Evolutionary conservation across 2,113 vertebrate genomes (phyloP).

Genomic region (Sciurus niger): DNA sequence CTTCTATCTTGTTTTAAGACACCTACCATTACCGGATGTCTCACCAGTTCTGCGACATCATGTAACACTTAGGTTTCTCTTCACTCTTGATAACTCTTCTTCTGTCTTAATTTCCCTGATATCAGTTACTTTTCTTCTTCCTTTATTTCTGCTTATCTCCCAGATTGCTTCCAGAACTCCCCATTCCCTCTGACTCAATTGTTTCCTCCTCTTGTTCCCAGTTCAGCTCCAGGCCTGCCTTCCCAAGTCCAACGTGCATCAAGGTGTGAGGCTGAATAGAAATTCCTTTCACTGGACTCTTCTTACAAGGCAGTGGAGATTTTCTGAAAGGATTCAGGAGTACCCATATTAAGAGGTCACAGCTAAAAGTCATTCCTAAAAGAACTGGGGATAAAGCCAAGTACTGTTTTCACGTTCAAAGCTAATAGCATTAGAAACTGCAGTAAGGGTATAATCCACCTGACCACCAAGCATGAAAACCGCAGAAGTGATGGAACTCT

Average conservation of each 20-base stretch:
- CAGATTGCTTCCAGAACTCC: background rate
- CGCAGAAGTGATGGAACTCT: background rate
- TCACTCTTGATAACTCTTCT: background rate
- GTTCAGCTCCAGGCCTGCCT: background rate
- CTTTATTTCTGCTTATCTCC: background rate
- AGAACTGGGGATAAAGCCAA: background rate
- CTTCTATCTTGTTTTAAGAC: background rate
- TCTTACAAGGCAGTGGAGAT: background rate
- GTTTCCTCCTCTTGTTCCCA: background rate
- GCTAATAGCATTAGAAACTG: background rate
- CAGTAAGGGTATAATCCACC: background rate
- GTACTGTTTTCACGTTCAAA: background rate
- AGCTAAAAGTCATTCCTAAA: background rate
- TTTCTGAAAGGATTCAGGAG: background rate
- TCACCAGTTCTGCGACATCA: background rate
- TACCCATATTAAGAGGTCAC: background rate
- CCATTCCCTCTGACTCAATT: background rate
- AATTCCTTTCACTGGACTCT: background rate
- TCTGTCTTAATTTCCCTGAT: background rate
- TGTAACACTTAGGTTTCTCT: background rate
- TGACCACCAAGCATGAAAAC: background rate
- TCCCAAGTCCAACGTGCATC: background rate
- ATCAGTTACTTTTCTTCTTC: background rate
- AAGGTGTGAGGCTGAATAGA: background rate
- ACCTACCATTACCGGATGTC: background rate